These are phyloP conservation scores for Taurulus bubalis DNA, from an alignment of 2,113 vertebrate genomes.

Conservation along the genomic window DNA sequence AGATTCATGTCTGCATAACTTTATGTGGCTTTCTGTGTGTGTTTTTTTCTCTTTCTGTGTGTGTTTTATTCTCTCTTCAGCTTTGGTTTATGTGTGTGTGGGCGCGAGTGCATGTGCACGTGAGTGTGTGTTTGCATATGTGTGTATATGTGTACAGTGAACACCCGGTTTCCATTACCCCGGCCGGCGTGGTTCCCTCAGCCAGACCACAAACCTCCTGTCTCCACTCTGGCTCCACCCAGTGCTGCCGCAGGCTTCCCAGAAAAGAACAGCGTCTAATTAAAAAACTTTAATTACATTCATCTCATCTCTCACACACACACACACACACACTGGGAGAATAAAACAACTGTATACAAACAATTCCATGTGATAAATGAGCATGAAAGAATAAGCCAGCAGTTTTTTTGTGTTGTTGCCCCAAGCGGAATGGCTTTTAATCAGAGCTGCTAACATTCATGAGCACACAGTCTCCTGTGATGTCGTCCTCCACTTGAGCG, in stretches of 20 bases:
- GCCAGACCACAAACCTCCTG: slow-evolving; percentile 80
- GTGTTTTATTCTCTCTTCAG: slow-evolving; percentile 46
- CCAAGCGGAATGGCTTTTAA: slow-evolving; percentile 63
- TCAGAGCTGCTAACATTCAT: slow-evolving; percentile 67
- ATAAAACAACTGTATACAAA: slow-evolving; percentile 72
- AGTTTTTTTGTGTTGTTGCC: not conserved
- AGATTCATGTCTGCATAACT: slow-evolving; percentile 57
- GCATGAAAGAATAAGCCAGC: slow-evolving; percentile 62
- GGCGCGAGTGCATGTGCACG: not conserved
- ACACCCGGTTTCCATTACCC: slow-evolving; percentile 83
- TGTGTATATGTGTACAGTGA: slow-evolving; percentile 59
- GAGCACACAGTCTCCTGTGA: slow-evolving; percentile 59
- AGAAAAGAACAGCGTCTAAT: slow-evolving; percentile 82
- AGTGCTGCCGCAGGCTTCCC: slow-evolving; percentile 80
- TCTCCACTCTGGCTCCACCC: slow-evolving; percentile 81
- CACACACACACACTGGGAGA: slow-evolving; percentile 35
- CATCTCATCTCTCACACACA: slow-evolving; percentile 69
- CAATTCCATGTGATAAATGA: slow-evolving; percentile 67
- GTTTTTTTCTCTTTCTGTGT: slow-evolving; percentile 38
- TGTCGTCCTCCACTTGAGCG: slow-evolving; percentile 52
- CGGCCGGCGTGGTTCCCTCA: slow-evolving; percentile 66
- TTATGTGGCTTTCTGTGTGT: slow-evolving; percentile 47
- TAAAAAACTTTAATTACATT: slow-evolving; percentile 80
- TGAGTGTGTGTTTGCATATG: slow-evolving; percentile 37
- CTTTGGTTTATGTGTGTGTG: slow-evolving; percentile 16